A percentile compares a stretch with the other conserved stretches of the same genome.
These are phyloP conservation scores for Cuniculus paca DNA, from an alignment of 2,797 vertebrate species.

Conservation along the genomic window DNA sequence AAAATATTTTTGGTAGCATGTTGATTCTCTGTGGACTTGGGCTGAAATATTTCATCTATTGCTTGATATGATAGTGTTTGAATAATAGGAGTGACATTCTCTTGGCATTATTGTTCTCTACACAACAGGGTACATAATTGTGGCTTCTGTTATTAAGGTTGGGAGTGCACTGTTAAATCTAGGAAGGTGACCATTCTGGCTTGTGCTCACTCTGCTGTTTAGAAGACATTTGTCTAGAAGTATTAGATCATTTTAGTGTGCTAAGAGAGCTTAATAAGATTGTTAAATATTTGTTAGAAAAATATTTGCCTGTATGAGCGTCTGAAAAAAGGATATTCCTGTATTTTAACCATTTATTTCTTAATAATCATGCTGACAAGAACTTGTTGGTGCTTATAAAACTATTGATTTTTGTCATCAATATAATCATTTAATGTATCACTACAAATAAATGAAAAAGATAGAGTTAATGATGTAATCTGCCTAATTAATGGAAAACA, in stretches of 20 bases:
- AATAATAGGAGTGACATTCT: slow-evolving; percentile 25
- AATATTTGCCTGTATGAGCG: slow-evolving; percentile 66
- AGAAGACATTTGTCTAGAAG: slow-evolving; percentile 72
- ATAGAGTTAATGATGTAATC: slow-evolving; percentile 1
- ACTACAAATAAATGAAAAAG: slow-evolving; percentile 28
- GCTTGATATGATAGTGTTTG: neutral
- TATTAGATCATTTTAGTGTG: slow-evolving; percentile 73
- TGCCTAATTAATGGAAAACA: neutral
- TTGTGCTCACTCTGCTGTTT: slow-evolving; percentile 73
- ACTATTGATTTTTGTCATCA: slow-evolving; percentile 54
- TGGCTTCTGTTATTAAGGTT: slow-evolving; percentile 66
- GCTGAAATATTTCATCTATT: slow-evolving; percentile 52
- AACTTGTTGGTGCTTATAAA: slow-evolving; percentile 57
- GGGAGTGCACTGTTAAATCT: slow-evolving; percentile 55
- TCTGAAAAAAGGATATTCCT: slow-evolving; percentile 57
- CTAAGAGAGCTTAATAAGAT: slow-evolving; percentile 62
- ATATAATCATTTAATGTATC: slow-evolving; percentile 14
- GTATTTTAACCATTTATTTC: slow-evolving; percentile 55
- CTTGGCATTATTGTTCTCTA: neutral
- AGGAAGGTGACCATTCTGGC: slow-evolving; percentile 63
- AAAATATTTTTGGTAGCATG: slow-evolving; percentile 57
- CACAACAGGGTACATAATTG: neutral
- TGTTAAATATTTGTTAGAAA: slow-evolving; percentile 77
- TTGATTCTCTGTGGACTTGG: slow-evolving; percentile 37
- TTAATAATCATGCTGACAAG: slow-evolving; percentile 16